Percentiles rank a stretch among this genome's conserved stretches.
Evolutionary conservation across 2,113 vertebrate species (phyloP).

Genomic region (Cochlearius cochlearius): DNA sequence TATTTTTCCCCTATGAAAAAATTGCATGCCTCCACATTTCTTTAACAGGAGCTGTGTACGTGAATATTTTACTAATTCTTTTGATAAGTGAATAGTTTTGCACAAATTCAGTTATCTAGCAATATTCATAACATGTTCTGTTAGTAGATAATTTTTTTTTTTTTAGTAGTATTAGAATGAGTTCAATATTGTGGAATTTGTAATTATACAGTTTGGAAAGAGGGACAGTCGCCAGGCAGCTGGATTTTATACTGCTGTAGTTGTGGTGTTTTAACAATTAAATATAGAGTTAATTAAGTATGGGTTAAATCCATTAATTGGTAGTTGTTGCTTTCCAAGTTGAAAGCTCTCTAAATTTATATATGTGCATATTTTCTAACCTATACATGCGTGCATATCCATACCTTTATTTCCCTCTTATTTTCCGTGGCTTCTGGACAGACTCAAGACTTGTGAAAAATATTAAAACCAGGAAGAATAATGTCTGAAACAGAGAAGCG

Average conservation of each 20-base stretch:
- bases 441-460: not conserved
- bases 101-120: not conserved
- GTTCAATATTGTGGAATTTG: not conserved
- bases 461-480: not conserved
- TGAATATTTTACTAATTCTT: not conserved
- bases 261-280: slow-evolving; percentile 18
- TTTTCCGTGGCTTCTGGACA: not conserved
- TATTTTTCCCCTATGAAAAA: not conserved
- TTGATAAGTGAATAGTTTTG: not conserved
- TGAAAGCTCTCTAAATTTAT: not conserved
- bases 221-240: not conserved
- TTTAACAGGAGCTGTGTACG: not conserved
- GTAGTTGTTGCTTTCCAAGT: not conserved
- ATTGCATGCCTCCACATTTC: not conserved
- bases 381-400: not conserved
- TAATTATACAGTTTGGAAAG: not conserved
- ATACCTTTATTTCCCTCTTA: not conserved
- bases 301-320: not conserved
- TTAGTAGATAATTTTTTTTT: not conserved
- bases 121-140: not conserved
- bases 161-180: not conserved
- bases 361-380: not conserved
- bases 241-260: not conserved
- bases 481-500: not conserved
- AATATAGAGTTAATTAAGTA: not conserved